These are phyloP conservation scores for Drosophila paranaensis DNA, from an alignment of 2,888 invertebrate species.

Conservation along the genomic window DNA sequence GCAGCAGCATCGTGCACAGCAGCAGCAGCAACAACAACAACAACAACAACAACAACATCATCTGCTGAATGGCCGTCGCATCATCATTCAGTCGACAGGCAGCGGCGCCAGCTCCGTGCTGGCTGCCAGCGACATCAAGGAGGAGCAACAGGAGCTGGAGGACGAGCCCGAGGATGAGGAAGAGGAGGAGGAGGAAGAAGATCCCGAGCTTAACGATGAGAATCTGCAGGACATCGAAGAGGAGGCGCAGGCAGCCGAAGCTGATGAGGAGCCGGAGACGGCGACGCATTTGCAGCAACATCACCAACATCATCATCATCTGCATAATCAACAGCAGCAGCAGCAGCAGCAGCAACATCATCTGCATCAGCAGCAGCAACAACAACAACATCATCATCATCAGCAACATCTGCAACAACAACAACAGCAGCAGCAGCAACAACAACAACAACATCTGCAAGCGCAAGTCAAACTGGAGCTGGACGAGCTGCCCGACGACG, in stretches of 20 bases:
- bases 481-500: slow-evolving; percentile 69
- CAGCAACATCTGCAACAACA: slow-evolving; percentile 31
- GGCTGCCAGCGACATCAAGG: slow-evolving; percentile 49
- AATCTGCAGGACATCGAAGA: slow-evolving; percentile 83
- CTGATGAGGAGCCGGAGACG: slow-evolving; percentile 76
- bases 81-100: slow-evolving; percentile 78
- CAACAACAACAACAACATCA: slow-evolving; percentile 68
- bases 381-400: slow-evolving; percentile 23
- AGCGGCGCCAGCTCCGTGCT: slow-evolving; percentile 26
- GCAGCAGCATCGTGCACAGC: slow-evolving; percentile 44
- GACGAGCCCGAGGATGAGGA: slow-evolving; percentile 68
- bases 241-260: slow-evolving; percentile 81
- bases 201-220: slow-evolving; percentile 82
- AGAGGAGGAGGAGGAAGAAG: slow-evolving; percentile 70
- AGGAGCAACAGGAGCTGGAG: slow-evolving; percentile 64
- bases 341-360: slow-evolving; percentile 30
- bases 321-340: slow-evolving; percentile 24
- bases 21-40: slow-evolving; percentile 47
- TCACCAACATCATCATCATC: slow-evolving; percentile 36
- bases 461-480: slow-evolving; percentile 76
- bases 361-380: slow-evolving; percentile 31
- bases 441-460: slow-evolving; percentile 46
- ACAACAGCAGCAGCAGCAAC: slow-evolving; percentile 28
- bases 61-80: slow-evolving; percentile 78
- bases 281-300: slow-evolving; percentile 53